Evolutionary conservation across 1,140 invertebrate species (phyloP), one percentile per base, ranked within the genome.

Genomic region (Drosophila subpulchrella): DNA sequence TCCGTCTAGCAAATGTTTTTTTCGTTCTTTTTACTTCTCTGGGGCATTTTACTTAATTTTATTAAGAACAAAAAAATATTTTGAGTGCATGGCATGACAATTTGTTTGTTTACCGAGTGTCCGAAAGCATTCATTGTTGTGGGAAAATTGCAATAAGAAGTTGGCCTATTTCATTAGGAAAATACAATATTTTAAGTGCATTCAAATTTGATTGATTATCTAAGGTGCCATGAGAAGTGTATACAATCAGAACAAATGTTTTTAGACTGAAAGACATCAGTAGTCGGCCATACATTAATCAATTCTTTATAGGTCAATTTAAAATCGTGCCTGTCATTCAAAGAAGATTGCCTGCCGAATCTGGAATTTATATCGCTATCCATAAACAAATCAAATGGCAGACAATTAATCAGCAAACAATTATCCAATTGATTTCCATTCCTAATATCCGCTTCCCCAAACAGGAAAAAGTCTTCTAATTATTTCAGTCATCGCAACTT

Each of bases 31-130:
- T 27, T 30, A 30, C 41, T 56, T 47, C 17, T 48, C 11, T 20
- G 20, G 17, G 36, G 46, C 8, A n/a, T 36, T 53, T 39, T 58
- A 5, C 36, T 34, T 15, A 34, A 13, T 73, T 12, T 34, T 34
- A 17, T 39, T 60, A 15, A 41, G 34, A 30, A 51, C 34, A 36
- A 38, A 47, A 73, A 30, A 17, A 32, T 46, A 32, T 46, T 42
- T 48, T 36, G 20, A 58, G 10, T 41, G 39, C 53, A 55, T 41
- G 20, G 36, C 46, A 84, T 79, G 81, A 68, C 61, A 80, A 71
- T 72, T 72, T 41, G 50, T 58, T 62, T 66, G 44, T 78, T 70
- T 70, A 36, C 32, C 30, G 17, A 36, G 0, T 63, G 51, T 74
- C 38, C 17, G 10, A 56, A 20, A 17, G 32, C 13, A 13, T 58